Conservation (phyloP, 1,140 invertebrate species). For the Hypsibius dujardini region DNA sequence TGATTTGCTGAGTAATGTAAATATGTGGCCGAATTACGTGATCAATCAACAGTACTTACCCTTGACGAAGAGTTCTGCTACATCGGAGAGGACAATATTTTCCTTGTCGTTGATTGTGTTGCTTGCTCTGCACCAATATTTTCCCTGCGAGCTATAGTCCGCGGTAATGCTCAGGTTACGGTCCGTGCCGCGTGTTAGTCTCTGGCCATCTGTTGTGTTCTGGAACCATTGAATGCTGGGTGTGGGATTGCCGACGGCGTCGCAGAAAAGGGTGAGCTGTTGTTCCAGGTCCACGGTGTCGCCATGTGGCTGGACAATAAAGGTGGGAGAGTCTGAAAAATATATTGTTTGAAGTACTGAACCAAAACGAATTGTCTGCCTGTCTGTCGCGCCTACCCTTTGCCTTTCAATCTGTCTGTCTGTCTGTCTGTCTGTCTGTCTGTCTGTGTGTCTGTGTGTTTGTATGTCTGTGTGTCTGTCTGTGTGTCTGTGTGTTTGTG, state of each 20-base stretch:
- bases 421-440: too few species aligned
- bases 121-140: slow-evolving; percentile 6
- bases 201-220: slow-evolving; percentile 5
- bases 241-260: neutral
- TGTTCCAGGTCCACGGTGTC: neutral
- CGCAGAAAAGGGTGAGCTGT: neutral
- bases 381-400: too few species aligned
- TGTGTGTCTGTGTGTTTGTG: too few species aligned
- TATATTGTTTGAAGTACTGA: too few species aligned
- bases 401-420: too few species aligned
- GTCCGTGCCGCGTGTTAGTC: neutral
- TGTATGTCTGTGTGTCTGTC: too few species aligned
- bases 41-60: slow-evolving; percentile 2
- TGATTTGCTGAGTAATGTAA: too few species aligned
- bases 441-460: too few species aligned
- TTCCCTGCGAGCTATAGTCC: slow-evolving; percentile 5
- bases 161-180: neutral
- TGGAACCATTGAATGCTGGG: neutral
- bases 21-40: too few species aligned
- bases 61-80: neutral
- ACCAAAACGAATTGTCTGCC: too few species aligned
- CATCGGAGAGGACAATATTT: slow-evolving; percentile 1
- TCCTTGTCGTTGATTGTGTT: slow-evolving; percentile 6
- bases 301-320: neutral
- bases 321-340: neutral